Conservation (phyloP, 2,797 vertebrate genomes). For the Fundulus diaphanus region DNA sequence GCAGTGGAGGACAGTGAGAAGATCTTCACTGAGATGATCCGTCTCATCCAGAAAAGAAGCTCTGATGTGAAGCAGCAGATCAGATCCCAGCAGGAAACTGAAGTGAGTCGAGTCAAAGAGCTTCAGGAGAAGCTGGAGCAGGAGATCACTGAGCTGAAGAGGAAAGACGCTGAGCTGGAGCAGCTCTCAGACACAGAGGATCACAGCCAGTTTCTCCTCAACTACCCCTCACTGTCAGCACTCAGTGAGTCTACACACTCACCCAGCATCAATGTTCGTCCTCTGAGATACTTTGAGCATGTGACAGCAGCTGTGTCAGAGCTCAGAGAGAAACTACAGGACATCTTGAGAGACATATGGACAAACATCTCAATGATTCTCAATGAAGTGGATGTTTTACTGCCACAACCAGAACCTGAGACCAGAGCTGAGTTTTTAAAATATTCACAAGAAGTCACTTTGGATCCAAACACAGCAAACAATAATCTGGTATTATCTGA, state of each 20-base stretch:
- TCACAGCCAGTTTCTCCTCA: slow-evolving; percentile 15
- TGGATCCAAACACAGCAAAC: too few relatives aligned
- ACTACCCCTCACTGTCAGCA: slow-evolving; percentile 4
- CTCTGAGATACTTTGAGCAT: too few relatives aligned
- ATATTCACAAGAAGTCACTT: too few relatives aligned
- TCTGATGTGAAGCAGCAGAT: neutral
- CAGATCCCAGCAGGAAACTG: slow-evolving; percentile 1
- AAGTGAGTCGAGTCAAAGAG: too few relatives aligned
- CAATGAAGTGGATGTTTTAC: neutral
- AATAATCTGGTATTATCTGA: too few relatives aligned
- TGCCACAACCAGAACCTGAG: neutral
- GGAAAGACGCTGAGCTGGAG: slow-evolving; percentile 4
- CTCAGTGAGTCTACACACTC: neutral
- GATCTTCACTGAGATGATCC: slow-evolving; percentile 4
- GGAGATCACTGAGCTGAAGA: slow-evolving; percentile 24
- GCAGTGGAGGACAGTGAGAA: slow-evolving; percentile 6
- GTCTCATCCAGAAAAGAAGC: too few relatives aligned
- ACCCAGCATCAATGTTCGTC: neutral
- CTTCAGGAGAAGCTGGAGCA: too few relatives aligned
- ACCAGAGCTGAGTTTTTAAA: too few relatives aligned
- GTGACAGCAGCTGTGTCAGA: slow-evolving; percentile 8
- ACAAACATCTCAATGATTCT: neutral
- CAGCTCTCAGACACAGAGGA: slow-evolving; percentile 12
- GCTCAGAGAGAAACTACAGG: slow-evolving; percentile 1
- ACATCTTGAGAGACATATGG: neutral